These are phyloP conservation scores for Shargacucullia verbasci DNA, from an alignment of 2,888 invertebrate species.

Conservation along the genomic window DNA sequence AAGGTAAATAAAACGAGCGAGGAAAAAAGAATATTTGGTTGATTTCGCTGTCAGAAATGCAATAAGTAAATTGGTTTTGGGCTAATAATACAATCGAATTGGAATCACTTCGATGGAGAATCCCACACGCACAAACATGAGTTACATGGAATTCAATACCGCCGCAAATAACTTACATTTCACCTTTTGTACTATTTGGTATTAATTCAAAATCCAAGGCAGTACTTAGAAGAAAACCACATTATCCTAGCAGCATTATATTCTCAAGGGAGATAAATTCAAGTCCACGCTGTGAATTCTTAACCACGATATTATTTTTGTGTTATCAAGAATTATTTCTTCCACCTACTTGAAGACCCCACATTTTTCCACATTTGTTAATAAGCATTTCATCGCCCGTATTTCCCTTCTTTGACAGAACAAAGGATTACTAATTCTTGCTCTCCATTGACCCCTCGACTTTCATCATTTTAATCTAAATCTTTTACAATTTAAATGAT, in stretches of 20 bases:
- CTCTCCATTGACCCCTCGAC: constrained; percentile 23
- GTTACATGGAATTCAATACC: constrained; percentile 18
- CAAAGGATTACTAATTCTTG: constrained; percentile 34
- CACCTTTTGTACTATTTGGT: constrained; percentile 12
- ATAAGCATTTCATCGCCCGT: constrained; percentile 4
- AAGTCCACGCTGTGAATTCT: background rate
- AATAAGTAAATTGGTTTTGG: constrained; percentile 19
- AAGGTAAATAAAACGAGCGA: background rate
- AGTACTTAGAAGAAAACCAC: constrained; percentile 9
- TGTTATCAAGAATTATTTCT: constrained; percentile 9
- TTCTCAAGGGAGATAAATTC: constrained; percentile 22
- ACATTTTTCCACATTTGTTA: constrained; percentile 3
- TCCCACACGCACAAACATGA: constrained; percentile 25
- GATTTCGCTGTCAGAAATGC: background rate
- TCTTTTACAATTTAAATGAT: constrained; percentile 38
- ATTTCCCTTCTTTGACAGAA: constrained; percentile 12
- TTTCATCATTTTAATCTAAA: constrained; percentile 29
- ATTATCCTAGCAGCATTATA: constrained; percentile 28
- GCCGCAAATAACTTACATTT: constrained; percentile 43
- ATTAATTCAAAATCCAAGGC: too few species aligned
- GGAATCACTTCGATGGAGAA: constrained; percentile 2
- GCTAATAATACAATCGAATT: constrained; percentile 24
- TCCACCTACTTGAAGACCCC: too few species aligned
- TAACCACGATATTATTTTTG: constrained; percentile 3
- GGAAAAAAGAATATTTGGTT: constrained; percentile 6